Conservation (phyloP, 2,888 invertebrate genomes). For the Machimus atricapillus region DNA sequence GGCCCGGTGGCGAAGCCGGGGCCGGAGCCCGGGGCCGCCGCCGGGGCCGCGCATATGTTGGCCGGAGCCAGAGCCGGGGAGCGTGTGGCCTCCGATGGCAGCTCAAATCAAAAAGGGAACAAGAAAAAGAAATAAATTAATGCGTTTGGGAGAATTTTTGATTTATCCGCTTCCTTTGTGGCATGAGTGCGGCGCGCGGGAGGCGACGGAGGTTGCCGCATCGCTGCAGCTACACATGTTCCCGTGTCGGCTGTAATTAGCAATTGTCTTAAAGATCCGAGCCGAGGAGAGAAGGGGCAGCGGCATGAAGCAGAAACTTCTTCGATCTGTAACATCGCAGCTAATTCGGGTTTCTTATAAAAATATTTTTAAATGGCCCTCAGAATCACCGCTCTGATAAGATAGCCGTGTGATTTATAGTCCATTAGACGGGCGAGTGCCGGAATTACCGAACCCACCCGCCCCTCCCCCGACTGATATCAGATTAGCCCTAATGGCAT, state of each 20-base stretch:
- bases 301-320: no score
- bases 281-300: no score
- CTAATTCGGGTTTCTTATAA: not conserved
- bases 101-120: conserved; percentile 20
- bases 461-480: not conserved
- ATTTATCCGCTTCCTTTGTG: conserved; percentile 29
- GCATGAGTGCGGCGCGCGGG: not conserved
- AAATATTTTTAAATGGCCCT: not conserved
- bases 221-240: not conserved
- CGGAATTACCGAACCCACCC: not conserved
- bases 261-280: not conserved
- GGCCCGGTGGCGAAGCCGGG: not conserved
- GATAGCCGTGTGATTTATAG: conserved; percentile 14
- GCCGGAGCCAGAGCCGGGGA: not conserved
- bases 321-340: not conserved
- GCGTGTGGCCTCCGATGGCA: not conserved
- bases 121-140: conserved; percentile 35
- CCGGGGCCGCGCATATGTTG: not conserved
- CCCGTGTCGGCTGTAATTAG: conserved; percentile 17
- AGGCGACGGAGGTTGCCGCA: not conserved
- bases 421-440: not conserved
- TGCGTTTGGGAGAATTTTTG: conserved; percentile 38
- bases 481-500: conserved; percentile 21
- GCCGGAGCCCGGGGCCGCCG: not conserved
- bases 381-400: not conserved